A percentile compares a stretch with the other conserved stretches of the same genome.
Evolutionary conservation across 2,888 invertebrate genomes (phyloP).

Genomic region (Sinelater perroti): DNA sequence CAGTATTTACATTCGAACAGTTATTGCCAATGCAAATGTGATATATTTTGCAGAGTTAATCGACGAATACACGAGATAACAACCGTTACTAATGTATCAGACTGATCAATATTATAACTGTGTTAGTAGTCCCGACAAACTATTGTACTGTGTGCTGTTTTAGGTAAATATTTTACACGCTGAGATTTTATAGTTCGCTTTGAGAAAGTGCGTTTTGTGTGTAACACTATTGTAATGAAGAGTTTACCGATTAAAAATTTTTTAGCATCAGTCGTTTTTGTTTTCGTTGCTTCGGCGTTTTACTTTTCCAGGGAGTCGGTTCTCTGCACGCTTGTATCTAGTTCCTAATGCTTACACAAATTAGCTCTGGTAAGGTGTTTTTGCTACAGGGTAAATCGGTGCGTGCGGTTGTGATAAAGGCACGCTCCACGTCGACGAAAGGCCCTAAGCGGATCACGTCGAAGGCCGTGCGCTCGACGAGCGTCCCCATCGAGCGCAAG

Average conservation of each 20-base stretch:
- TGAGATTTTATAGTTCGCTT: constrained; percentile 6
- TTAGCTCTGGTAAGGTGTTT: constrained; percentile 54
- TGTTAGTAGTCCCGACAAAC: background rate
- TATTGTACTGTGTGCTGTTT: background rate
- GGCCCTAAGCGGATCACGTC: constrained; percentile 40
- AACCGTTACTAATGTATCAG: no score
- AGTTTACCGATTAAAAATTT: constrained; percentile 12
- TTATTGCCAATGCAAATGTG: no score
- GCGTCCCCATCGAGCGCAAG: constrained; percentile 53
- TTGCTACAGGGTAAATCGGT: constrained; percentile 56
- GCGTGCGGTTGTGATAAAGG: constrained; percentile 48
- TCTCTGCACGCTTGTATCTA: background rate
- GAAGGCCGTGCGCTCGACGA: constrained; percentile 41
- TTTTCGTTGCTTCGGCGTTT: constrained; percentile 18
- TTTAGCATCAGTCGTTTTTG: constrained; percentile 8
- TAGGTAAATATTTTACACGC: background rate
- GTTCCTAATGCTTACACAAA: constrained; percentile 13
- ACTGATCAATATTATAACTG: no score
- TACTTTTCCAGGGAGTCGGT: constrained; percentile 15
- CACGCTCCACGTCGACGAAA: constrained; percentile 43
- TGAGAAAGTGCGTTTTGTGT: constrained; percentile 14
- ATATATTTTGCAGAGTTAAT: no score
- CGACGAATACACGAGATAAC: no score
- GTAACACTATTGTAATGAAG: constrained; percentile 13
- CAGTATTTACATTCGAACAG: no score